These are phyloP conservation scores for Epinephelus moara DNA, from an alignment of 2,113 vertebrate genomes.

Conservation along the genomic window DNA sequence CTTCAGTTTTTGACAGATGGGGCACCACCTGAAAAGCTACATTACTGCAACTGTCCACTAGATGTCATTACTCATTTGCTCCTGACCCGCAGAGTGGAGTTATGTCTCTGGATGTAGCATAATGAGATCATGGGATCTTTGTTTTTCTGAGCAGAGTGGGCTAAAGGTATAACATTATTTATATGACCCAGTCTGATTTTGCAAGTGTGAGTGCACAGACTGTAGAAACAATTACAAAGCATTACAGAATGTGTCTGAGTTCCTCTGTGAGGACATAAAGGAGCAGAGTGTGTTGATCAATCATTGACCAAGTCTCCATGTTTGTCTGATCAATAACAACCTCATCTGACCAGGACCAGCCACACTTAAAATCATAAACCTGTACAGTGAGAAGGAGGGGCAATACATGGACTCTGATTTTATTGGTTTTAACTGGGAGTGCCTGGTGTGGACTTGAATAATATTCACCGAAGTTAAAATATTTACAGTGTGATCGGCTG, in stretches of 20 bases:
- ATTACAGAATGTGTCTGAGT: not conserved
- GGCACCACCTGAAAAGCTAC: not conserved
- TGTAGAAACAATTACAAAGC: not conserved
- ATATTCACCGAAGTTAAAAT: not conserved
- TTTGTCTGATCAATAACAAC: not conserved
- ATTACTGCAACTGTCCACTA: constrained; percentile 55
- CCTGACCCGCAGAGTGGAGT: not conserved
- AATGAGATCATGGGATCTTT: not conserved
- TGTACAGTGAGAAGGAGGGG: no score
- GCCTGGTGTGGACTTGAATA: not conserved
- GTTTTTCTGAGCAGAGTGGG: not conserved
- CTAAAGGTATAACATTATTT: not conserved
- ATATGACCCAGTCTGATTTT: not conserved
- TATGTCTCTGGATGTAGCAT: not conserved
- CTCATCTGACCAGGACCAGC: not conserved
- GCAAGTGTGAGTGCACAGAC: not conserved
- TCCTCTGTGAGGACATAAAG: not conserved
- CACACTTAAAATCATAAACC: not conserved
- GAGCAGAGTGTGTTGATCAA: constrained; percentile 12
- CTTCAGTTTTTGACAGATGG: not conserved
- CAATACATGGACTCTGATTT: not conserved
- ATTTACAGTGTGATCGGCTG: not conserved
- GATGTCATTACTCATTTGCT: constrained; percentile 50
- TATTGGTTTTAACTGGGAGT: not conserved
- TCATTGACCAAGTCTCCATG: constrained; percentile 18